A percentile compares a stretch with the other conserved stretches of the same genome.
Evolutionary conservation across 2,888 invertebrate genomes (phyloP).

Genomic region (Pyrrhia umbra): DNA sequence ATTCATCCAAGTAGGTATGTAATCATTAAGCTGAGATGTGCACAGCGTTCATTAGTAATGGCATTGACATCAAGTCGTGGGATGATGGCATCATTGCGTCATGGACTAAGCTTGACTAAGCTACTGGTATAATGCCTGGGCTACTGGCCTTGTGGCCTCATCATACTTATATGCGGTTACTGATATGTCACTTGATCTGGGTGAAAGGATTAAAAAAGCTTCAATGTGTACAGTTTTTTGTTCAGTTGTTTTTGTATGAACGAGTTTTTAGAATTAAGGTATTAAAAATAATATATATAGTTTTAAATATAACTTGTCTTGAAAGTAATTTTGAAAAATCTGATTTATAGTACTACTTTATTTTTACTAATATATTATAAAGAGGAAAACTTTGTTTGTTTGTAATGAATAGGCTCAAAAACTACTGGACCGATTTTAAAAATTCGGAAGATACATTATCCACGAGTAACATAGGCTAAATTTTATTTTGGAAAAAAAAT

Average conservation of each 20-base stretch:
- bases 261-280: neutral
- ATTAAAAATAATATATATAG: neutral
- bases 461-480: no score
- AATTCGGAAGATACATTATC: no score
- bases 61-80: slow-evolving; percentile 63
- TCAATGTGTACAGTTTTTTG: neutral
- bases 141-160: slow-evolving; percentile 39
- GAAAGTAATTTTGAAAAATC: no score
- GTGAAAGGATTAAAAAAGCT: neutral
- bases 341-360: no score
- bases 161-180: slow-evolving; percentile 19
- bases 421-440: no score
- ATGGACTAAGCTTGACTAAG: slow-evolving; percentile 26
- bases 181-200: neutral
- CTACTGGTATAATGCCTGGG: slow-evolving; percentile 34
- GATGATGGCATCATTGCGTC: slow-evolving; percentile 67
- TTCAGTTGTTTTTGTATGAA: neutral
- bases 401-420: no score
- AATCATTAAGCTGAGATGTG: slow-evolving; percentile 47
- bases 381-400: no score
- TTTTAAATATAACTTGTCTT: neutral
- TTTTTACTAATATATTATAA: no score
- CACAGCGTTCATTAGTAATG: slow-evolving; percentile 55
- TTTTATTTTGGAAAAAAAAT: no score
- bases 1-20: slow-evolving; percentile 16